A percentile compares a stretch with the other conserved stretches of the same genome.
phyloP scores from a whole-genome alignment of 1,140 invertebrate genomes.

The Capitella teleta region DNA sequence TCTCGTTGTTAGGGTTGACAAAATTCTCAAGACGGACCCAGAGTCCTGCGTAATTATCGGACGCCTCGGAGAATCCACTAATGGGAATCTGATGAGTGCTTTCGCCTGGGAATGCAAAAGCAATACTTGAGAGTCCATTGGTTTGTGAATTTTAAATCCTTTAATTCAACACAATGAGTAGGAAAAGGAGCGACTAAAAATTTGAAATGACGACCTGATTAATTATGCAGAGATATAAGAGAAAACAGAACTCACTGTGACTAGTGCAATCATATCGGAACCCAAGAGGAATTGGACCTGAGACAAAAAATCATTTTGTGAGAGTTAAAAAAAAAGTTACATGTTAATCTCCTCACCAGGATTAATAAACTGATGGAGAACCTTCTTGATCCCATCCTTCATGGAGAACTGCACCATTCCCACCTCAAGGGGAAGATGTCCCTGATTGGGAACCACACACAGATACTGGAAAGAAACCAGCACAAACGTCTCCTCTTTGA shows the following conservation, averaged over 20 bases:
- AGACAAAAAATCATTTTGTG: background rate
- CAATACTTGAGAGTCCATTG: background rate
- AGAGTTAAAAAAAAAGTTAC: no score
- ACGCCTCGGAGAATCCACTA: constrained; percentile 23
- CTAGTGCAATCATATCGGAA: constrained; percentile 21
- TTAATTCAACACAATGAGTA: background rate
- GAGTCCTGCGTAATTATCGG: constrained; percentile 22
- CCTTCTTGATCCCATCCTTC: constrained; percentile 24
- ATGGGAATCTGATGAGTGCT: constrained; percentile 29
- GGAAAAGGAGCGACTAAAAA: background rate
- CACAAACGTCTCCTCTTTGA: constrained; percentile 24
- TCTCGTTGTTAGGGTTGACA: constrained; percentile 24
- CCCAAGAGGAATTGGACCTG: constrained; percentile 16
- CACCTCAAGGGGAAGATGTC: constrained; percentile 31
- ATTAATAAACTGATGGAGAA: constrained; percentile 28
- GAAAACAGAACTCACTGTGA: constrained; percentile 20
- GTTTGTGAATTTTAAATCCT: background rate
- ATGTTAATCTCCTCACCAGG: background rate
- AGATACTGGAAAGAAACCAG: constrained; percentile 28
- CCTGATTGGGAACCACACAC: constrained; percentile 27
- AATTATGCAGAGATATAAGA: background rate
- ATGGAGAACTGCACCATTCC: constrained; percentile 28
- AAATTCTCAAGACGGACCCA: constrained; percentile 30
- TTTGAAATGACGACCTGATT: background rate
- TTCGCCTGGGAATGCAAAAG: constrained; percentile 17